phyloP scores from a whole-genome alignment of 2,888 invertebrate species.

The Lottia scabra region DNA sequence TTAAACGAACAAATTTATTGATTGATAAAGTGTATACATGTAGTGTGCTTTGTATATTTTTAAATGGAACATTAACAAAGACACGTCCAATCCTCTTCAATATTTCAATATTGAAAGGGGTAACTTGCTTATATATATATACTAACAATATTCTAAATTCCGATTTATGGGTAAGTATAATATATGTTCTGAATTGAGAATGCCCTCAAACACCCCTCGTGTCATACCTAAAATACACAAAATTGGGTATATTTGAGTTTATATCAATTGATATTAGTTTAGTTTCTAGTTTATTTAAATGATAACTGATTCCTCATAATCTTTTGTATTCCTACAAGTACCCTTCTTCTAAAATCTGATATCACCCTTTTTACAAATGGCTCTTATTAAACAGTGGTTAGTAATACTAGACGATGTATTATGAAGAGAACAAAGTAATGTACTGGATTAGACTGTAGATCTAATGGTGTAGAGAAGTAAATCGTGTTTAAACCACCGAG shows the following conservation, averaged over 20 bases:
- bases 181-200: neutral
- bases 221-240: neutral
- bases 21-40: too few relatives aligned
- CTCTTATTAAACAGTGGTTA: conserved; percentile 12
- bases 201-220: neutral
- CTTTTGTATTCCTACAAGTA: conserved; percentile 8
- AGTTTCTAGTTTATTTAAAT: conserved; percentile 15
- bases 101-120: too few relatives aligned
- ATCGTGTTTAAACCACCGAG: conserved; percentile 21
- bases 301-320: conserved; percentile 3
- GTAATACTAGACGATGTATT: conserved; percentile 8
- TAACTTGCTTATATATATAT: too few relatives aligned
- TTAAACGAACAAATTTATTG: too few relatives aligned
- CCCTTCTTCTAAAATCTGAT: neutral
- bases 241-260: neutral
- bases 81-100: too few relatives aligned
- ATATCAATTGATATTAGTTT: conserved; percentile 3
- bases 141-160: too few relatives aligned
- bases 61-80: too few relatives aligned
- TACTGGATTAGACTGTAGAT: conserved; percentile 19
- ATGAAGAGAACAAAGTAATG: conserved; percentile 12
- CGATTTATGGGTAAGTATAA: too few relatives aligned
- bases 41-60: too few relatives aligned
- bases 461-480: conserved; percentile 17
- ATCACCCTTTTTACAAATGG: conserved; percentile 10